Conservation (phyloP, 2,797 vertebrate species). For the Sus cebifrons region DNA sequence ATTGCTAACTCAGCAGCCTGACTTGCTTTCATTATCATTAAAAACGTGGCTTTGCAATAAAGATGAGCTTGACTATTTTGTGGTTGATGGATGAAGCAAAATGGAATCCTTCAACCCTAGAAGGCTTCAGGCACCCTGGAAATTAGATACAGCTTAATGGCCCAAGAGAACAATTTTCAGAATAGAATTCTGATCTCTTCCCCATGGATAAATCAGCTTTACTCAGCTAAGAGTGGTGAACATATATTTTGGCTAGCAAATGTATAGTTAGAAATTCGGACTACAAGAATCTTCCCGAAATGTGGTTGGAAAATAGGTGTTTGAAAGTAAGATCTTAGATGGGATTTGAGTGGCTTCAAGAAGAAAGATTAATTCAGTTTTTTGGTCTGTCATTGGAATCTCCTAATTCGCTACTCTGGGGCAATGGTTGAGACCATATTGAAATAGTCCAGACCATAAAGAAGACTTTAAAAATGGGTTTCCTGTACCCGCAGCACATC, state of each 20-base stretch:
- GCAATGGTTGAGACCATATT: conserved; percentile 17
- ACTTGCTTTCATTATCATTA: conserved; percentile 79
- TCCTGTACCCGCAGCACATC: not conserved
- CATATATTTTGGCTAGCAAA: conserved; percentile 74
- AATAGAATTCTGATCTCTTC: conserved; percentile 79
- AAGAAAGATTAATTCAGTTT: conserved; percentile 53
- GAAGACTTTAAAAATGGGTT: not conserved
- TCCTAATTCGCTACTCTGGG: not conserved
- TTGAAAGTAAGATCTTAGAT: conserved; percentile 61
- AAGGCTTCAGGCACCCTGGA: conserved; percentile 75
- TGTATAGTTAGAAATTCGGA: conserved; percentile 61
- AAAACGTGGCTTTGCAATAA: conserved; percentile 54
- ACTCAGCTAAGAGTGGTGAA: conserved; percentile 50
- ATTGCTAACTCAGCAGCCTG: conserved; percentile 77
- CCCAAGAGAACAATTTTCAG: conserved; percentile 82
- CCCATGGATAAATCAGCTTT: conserved; percentile 78
- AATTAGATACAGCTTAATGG: conserved; percentile 84
- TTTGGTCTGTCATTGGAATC: not conserved
- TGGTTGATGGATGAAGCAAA: conserved; percentile 79
- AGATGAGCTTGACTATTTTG: conserved; percentile 64
- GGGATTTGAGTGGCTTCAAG: conserved; percentile 27
- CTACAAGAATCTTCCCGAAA: conserved; percentile 51
- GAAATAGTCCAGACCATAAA: conserved; percentile 2
- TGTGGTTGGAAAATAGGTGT: conserved; percentile 55
- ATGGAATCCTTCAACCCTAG: conserved; percentile 79